phyloP scores from a whole-genome alignment of 2,113 vertebrate species.

The Telmatochromis sp. region DNA sequence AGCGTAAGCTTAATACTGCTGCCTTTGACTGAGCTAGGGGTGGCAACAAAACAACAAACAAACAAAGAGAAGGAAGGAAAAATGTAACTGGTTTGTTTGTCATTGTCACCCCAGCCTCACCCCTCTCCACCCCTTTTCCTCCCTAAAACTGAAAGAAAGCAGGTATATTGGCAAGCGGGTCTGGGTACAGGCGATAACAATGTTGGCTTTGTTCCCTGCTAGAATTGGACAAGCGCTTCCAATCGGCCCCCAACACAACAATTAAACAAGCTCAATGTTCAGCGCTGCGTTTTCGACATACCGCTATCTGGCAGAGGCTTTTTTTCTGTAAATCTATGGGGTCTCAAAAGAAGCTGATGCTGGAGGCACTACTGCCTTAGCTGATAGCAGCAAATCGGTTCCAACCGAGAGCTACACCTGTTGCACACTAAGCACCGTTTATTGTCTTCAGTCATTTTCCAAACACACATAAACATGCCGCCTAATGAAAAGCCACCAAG shows the following conservation, averaged over 20 bases:
- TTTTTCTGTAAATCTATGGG: slow-evolving; percentile 23
- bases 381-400: slow-evolving; percentile 52
- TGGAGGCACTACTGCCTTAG: slow-evolving; percentile 22
- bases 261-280: slow-evolving; percentile 47
- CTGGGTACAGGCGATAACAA: slow-evolving; percentile 61
- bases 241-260: slow-evolving; percentile 44
- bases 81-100: slow-evolving; percentile 43
- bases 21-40: neutral
- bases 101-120: slow-evolving; percentile 25
- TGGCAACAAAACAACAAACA: slow-evolving; percentile 2
- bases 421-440: slow-evolving; percentile 15
- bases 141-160: slow-evolving; percentile 25
- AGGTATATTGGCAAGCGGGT: slow-evolving; percentile 57
- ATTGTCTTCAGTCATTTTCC: slow-evolving; percentile 27
- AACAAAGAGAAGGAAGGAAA: neutral
- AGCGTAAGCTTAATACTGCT: neutral
- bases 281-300: neutral
- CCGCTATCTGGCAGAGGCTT: slow-evolving; percentile 25
- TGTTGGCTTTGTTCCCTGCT: slow-evolving; percentile 53
- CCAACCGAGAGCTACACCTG: slow-evolving; percentile 45
- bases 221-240: slow-evolving; percentile 52
- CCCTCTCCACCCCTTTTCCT: slow-evolving; percentile 3
- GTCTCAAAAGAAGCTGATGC: slow-evolving; percentile 12
- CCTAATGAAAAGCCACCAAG: neutral
- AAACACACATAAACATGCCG: neutral